Evolutionary conservation across 30 jellyfish, hydroid and myxozoan species (phyloP).

Genomic region (Nemopilema nomurai): DNA sequence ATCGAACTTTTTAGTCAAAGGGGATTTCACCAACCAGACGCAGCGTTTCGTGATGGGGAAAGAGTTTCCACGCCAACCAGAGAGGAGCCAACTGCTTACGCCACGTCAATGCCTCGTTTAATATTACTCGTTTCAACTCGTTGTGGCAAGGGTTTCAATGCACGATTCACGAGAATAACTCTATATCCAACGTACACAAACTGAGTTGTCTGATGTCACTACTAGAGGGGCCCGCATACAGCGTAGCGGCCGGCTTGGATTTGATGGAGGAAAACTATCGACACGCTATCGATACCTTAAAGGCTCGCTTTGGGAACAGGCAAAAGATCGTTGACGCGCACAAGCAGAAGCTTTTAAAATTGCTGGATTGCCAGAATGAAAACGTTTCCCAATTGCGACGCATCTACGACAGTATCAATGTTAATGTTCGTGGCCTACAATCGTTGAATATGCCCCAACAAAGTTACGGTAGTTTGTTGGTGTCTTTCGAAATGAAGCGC

Average conservation of each 20-base stretch:
- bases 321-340: constrained; percentile 49
- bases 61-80: constrained; percentile 2
- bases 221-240: constrained; percentile 51
- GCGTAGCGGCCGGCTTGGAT: constrained; percentile 35
- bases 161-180: constrained; percentile 51
- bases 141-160: constrained; percentile 72
- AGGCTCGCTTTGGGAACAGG: constrained; percentile 38
- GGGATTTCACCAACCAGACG: not conserved
- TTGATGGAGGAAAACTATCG: constrained; percentile 48
- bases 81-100: not conserved
- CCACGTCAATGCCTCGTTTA: constrained; percentile 47
- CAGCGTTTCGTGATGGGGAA: not conserved
- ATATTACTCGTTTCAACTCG: constrained; percentile 33
- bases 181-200: constrained; percentile 42
- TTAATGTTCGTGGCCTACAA: constrained; percentile 50
- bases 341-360: constrained; percentile 50
- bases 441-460: constrained; percentile 35
- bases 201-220: constrained; percentile 38
- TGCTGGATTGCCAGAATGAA: constrained; percentile 29
- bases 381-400: constrained; percentile 9
- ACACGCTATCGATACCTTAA: constrained; percentile 33
- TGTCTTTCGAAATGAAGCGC: constrained; percentile 23
- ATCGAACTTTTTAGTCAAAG: not conserved
- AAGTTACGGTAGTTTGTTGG: constrained; percentile 60
- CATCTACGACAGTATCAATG: constrained; percentile 32